Evolutionary conservation across 2,888 invertebrate species (phyloP).

Genomic region (Athrips mouffetella): DNA sequence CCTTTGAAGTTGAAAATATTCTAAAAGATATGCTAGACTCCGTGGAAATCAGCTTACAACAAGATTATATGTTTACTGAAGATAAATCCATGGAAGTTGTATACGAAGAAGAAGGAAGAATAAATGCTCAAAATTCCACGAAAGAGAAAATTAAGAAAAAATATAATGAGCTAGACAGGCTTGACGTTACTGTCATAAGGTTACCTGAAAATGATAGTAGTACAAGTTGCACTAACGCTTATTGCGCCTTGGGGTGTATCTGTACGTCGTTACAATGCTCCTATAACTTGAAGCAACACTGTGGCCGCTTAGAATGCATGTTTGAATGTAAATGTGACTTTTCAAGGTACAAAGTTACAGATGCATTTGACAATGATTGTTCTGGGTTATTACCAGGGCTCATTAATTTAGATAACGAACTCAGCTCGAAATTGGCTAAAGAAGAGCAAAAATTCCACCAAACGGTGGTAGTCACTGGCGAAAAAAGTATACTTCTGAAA

Average conservation of each 20-base stretch:
- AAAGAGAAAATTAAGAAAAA: slow-evolving; percentile 57
- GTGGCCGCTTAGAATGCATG: slow-evolving; percentile 80
- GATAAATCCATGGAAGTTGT: slow-evolving; percentile 49
- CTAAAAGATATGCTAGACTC: slow-evolving; percentile 76
- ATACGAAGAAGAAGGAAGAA: slow-evolving; percentile 32
- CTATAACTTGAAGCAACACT: slow-evolving; percentile 75
- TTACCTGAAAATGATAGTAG: slow-evolving; percentile 36
- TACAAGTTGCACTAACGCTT: slow-evolving; percentile 67
- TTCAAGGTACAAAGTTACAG: slow-evolving; percentile 43
- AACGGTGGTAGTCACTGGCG: slow-evolving; percentile 81
- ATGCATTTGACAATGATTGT: slow-evolving; percentile 38
- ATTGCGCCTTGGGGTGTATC: slow-evolving; percentile 82
- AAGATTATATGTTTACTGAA: slow-evolving; percentile 65
- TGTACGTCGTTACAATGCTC: slow-evolving; percentile 78
- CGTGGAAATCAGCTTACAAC: slow-evolving; percentile 79
- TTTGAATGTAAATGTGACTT: slow-evolving; percentile 70
- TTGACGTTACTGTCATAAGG: slow-evolving; percentile 83
- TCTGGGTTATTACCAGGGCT: slow-evolving; percentile 49
- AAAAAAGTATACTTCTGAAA: slow-evolving; percentile 81
- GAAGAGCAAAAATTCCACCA: slow-evolving; percentile 86
- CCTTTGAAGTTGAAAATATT: slow-evolving; percentile 40
- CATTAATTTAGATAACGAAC: slow-evolving; percentile 66
- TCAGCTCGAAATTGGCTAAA: slow-evolving; percentile 78
- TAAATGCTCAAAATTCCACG: slow-evolving; percentile 24
- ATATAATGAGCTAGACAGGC: slow-evolving; percentile 75